Conservation (phyloP, 2,797 vertebrate species). For the Artibeus jamaicensis region DNA sequence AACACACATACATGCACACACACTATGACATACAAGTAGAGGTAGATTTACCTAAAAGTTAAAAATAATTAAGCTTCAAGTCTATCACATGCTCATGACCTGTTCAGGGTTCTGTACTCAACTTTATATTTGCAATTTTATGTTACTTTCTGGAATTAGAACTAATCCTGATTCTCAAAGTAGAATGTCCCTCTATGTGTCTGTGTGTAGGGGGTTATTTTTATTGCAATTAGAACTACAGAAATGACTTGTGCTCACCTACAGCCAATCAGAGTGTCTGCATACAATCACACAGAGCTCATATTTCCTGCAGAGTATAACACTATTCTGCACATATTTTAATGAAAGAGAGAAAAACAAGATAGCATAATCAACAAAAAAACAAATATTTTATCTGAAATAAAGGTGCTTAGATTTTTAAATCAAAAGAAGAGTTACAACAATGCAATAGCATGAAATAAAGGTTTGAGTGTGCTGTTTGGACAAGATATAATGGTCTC, state of each 20-base stretch:
- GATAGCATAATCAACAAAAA: neutral
- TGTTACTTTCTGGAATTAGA: neutral
- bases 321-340: neutral
- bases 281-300: no score
- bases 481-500: neutral
- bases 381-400: neutral
- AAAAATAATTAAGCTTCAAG: neutral
- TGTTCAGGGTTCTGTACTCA: neutral
- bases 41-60: neutral
- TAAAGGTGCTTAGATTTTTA: neutral
- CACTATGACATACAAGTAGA: neutral
- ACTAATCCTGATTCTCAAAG: neutral
- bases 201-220: neutral
- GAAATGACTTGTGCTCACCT: neutral
- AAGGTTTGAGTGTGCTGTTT: neutral
- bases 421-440: neutral
- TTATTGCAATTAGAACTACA: neutral
- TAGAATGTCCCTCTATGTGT: neutral
- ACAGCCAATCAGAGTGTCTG: neutral
- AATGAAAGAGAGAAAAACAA: neutral
- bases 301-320: neutral
- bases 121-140: neutral
- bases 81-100: neutral
- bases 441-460: neutral
- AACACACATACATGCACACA: no score